Percentiles rank a stretch among this genome's conserved stretches.
Conservation (phyloP, 2,113 vertebrate species). For the Megatriorchis doriae region DNA sequence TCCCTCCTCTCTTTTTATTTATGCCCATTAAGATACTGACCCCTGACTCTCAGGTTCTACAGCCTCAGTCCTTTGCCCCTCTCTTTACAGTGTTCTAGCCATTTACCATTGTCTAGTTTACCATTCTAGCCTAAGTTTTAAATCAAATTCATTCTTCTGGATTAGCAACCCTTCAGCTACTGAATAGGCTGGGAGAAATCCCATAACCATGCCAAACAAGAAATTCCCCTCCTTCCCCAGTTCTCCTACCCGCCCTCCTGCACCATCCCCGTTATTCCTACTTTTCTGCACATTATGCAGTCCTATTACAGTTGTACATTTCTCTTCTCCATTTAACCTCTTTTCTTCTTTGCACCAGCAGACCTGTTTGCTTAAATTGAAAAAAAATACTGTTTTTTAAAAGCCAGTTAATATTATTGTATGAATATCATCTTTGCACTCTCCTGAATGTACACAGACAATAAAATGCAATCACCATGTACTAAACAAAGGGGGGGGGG, state of each 20-base stretch:
- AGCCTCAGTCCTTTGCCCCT: not conserved
- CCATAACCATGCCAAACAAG: not conserved
- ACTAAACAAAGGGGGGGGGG: not conserved
- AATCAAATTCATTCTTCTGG: not conserved
- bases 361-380: not conserved
- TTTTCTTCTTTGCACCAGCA: not conserved
- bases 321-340: not conserved
- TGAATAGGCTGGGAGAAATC: not conserved
- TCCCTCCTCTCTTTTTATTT: constrained; percentile 8
- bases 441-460: not conserved
- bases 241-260: fast-evolving
- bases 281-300: not conserved
- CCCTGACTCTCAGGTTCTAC: not conserved
- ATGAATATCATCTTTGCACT: not conserved
- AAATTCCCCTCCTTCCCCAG: not conserved
- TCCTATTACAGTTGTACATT: not conserved
- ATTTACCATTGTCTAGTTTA: not conserved
- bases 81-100: not conserved
- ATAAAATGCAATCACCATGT: not conserved
- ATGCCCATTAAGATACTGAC: not conserved
- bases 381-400: not conserved
- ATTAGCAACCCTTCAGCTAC: not conserved
- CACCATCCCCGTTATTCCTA: not conserved
- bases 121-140: not conserved
- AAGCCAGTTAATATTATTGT: not conserved